phyloP scores from a whole-genome alignment of 2,113 vertebrate genomes.

The Oreochromis aureus region DNA sequence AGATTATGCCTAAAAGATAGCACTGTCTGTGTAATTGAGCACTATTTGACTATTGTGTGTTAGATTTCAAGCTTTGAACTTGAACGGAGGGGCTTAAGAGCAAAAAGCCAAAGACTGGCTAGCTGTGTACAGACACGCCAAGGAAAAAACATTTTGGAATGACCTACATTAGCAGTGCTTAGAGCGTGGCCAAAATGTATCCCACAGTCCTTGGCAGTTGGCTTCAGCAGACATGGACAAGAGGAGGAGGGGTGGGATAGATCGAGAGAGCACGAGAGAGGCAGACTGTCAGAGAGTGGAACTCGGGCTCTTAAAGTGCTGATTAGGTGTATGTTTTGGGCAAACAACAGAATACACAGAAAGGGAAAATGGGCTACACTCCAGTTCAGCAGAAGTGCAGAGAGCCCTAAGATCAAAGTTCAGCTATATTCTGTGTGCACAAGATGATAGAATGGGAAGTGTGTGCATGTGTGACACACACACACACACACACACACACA shows the following conservation, averaged over 20 bases:
- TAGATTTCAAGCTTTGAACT: not conserved
- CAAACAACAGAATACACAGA: constrained; percentile 55
- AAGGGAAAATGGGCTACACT: constrained; percentile 50
- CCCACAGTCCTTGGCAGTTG: constrained; percentile 49
- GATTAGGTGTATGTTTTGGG: constrained; percentile 51
- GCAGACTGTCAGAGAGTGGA: not conserved
- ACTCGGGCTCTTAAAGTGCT: constrained; percentile 17
- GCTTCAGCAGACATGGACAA: constrained; percentile 43
- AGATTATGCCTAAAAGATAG: not conserved
- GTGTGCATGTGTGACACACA: not conserved
- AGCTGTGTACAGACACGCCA: constrained; percentile 23
- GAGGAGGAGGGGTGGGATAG: not conserved
- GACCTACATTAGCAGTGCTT: constrained; percentile 57
- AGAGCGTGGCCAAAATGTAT: constrained; percentile 42
- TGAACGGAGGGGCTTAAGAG: not conserved
- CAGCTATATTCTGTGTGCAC: constrained; percentile 49
- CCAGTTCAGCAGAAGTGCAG: constrained; percentile 54
- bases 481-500: too few species aligned
- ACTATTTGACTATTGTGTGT: not conserved
- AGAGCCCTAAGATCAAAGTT: constrained; percentile 63
- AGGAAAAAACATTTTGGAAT: constrained; percentile 35
- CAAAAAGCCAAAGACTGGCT: constrained; percentile 5
- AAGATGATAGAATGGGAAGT: constrained; percentile 44
- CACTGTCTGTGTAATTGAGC: not conserved
- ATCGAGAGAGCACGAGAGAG: not conserved